These are phyloP conservation scores for Acromyrmex heyeri DNA, from an alignment of 1,140 invertebrate genomes.

Conservation along the genomic window DNA sequence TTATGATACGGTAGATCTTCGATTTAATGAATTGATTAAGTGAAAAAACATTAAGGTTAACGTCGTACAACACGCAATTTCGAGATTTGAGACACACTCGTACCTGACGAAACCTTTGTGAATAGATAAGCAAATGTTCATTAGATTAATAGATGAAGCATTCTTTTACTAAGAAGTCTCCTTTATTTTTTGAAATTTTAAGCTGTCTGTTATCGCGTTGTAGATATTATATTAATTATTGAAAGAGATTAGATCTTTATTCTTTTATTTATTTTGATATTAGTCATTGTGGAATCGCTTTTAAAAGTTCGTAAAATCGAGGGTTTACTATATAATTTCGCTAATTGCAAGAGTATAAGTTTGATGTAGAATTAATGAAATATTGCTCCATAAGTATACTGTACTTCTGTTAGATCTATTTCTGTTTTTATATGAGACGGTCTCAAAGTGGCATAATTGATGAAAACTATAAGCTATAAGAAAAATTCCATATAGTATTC, in stretches of 20 bases:
- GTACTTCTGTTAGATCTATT: background rate
- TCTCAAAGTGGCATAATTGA: background rate
- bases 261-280: conserved; percentile 12
- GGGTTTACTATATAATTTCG: conserved; percentile 1
- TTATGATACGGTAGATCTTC: conserved; percentile 4
- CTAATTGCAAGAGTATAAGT: background rate
- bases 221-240: background rate
- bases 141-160: conserved; percentile 19
- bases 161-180: background rate
- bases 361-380: conserved; percentile 5
- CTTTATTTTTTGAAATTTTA: conserved; percentile 29
- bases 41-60: conserved; percentile 15
- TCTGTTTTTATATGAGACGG: background rate
- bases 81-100: background rate
- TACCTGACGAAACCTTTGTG: conserved; percentile 38
- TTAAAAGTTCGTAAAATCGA: conserved; percentile 13
- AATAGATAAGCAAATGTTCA: conserved; percentile 2
- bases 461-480: background rate
- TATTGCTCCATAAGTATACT: background rate
- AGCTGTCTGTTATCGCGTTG: background rate
- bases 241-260: background rate
- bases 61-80: conserved; percentile 19
- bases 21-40: conserved; percentile 37
- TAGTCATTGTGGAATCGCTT: background rate
- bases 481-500: background rate